Evolutionary conservation across 2,797 vertebrate species (phyloP).

Genomic region (Tolypeutes matacus): DNA sequence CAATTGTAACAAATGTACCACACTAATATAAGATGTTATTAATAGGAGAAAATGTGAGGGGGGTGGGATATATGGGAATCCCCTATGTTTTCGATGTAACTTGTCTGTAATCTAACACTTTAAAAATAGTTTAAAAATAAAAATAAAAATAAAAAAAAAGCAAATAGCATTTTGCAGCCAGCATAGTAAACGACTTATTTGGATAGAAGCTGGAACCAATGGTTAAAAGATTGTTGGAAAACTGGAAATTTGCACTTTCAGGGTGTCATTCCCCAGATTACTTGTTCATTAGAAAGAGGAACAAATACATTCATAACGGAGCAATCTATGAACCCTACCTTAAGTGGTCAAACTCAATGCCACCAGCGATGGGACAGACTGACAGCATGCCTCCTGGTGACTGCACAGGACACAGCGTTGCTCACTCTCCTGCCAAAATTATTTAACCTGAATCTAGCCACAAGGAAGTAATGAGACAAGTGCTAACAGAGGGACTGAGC

Average conservation of each 20-base stretch:
- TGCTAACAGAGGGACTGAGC: not conserved
- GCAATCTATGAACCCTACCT: not conserved
- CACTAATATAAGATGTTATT: no score
- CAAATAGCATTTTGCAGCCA: not conserved
- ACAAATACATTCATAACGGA: not conserved
- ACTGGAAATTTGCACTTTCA: not conserved
- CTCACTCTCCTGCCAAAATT: not conserved
- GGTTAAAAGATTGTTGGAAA: not conserved
- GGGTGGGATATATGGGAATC: no score
- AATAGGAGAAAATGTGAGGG: no score
- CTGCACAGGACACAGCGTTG: not conserved
- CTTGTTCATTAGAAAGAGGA: not conserved
- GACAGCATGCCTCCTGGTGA: not conserved
- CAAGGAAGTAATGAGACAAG: slow-evolving; percentile 26
- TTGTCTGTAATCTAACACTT: no score
- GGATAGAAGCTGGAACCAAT: not conserved
- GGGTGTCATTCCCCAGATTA: not conserved
- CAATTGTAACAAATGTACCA: no score
- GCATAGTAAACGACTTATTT: not conserved
- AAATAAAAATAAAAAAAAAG: not conserved
- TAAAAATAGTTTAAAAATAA: no score
- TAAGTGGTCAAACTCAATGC: not conserved
- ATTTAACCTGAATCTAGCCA: not conserved
- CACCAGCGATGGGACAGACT: not conserved
- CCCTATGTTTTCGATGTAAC: no score